Conservation (phyloP, 2,888 invertebrate species). For the Cephonodes hylas region DNA sequence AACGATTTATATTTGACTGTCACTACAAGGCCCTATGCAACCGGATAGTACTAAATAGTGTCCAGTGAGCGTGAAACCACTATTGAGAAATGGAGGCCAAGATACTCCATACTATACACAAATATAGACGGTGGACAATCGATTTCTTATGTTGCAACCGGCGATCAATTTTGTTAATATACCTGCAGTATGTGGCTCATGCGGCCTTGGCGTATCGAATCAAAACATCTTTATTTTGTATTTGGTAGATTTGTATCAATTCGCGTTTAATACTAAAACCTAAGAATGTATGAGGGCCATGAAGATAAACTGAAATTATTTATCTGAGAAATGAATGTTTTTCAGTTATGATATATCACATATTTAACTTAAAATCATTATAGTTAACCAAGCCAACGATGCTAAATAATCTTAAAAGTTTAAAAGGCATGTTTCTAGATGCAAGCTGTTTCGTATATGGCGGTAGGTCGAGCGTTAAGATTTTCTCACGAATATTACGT, state of each 20-base stretch:
- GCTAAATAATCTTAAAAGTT: too few species aligned
- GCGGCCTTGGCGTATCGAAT: too few species aligned
- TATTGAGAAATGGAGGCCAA: constrained; percentile 47
- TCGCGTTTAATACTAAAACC: too few species aligned
- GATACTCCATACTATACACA: constrained; percentile 38
- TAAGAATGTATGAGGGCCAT: too few species aligned
- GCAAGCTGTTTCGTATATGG: background rate
- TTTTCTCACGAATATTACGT: background rate
- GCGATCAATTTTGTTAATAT: background rate
- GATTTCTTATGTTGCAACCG: constrained; percentile 32
- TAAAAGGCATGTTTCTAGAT: too few species aligned
- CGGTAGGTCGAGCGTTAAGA: background rate
- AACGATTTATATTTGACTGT: constrained; percentile 18
- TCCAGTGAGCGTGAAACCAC: constrained; percentile 50
- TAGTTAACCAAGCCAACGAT: too few species aligned
- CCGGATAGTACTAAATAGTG: constrained; percentile 45
- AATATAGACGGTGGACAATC: constrained; percentile 29
- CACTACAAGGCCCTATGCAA: constrained; percentile 39
- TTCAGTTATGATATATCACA: too few species aligned
- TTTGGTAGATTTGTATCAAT: too few species aligned
- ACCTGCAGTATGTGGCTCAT: background rate
- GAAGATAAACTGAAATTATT: too few species aligned
- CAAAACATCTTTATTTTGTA: too few species aligned
- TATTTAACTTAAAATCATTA: too few species aligned
- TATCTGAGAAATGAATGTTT: too few species aligned